phyloP scores from a whole-genome alignment of 2,888 invertebrate species.

The Melieria crassipennis region DNA sequence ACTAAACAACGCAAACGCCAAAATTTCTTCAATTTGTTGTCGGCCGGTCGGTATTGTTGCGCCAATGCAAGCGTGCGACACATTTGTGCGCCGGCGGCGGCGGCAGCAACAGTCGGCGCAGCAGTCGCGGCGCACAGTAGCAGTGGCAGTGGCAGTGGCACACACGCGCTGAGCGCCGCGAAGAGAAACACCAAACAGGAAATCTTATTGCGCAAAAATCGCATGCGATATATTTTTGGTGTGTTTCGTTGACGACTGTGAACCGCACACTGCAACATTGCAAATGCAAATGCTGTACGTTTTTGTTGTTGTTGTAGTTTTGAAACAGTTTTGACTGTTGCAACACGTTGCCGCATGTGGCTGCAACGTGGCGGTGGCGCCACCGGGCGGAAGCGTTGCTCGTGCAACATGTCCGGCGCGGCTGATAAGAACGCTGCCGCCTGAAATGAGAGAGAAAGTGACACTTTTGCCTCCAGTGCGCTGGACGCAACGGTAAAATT shows the following conservation, averaged over 20 bases:
- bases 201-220: slow-evolving; percentile 11
- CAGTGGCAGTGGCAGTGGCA: not conserved
- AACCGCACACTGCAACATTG: too few relatives aligned
- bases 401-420: slow-evolving; percentile 1
- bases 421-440: slow-evolving; percentile 12
- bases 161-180: slow-evolving; percentile 6
- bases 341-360: too few relatives aligned
- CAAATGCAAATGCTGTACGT: too few relatives aligned
- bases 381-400: too few relatives aligned
- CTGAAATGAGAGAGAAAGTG: slow-evolving; percentile 14
- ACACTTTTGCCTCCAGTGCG: not conserved
- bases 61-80: not conserved
- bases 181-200: too few relatives aligned
- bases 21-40: slow-evolving; percentile 13
- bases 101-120: not conserved
- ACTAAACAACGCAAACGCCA: slow-evolving; percentile 40
- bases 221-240: slow-evolving; percentile 10
- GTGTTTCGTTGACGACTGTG: too few relatives aligned
- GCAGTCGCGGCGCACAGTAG: not conserved
- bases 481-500: too few relatives aligned
- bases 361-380: too few relatives aligned
- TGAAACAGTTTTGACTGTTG: too few relatives aligned
- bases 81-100: slow-evolving; percentile 2
- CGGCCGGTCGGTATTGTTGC: not conserved
- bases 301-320: too few relatives aligned